Percentiles rank a stretch among this genome's conserved stretches.
Evolutionary conservation across 2,888 invertebrate genomes (phyloP).

Genomic region (Rhamnusium bicolor): DNA sequence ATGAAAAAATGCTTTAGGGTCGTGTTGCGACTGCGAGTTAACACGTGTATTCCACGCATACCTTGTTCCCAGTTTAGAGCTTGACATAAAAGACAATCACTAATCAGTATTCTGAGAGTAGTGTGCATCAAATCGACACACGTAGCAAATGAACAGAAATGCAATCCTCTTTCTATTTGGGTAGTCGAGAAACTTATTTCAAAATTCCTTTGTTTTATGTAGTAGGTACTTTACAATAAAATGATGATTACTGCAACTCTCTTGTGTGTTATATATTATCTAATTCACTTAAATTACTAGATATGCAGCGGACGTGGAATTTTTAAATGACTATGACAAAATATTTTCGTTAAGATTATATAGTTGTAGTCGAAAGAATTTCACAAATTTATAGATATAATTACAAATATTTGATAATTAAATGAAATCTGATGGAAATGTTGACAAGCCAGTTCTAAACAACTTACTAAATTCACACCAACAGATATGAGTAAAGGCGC

Average conservation of each 20-base stretch:
- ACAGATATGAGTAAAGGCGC: no score
- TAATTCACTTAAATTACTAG: no score
- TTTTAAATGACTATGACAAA: no score
- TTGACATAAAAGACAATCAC: neutral
- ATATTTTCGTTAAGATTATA: no score
- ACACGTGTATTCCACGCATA: constrained; percentile 9
- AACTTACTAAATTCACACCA: no score
- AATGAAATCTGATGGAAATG: no score
- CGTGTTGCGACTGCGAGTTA: neutral
- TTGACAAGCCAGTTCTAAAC: no score
- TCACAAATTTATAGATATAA: no score
- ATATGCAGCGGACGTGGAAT: no score
- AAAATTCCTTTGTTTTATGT: constrained; percentile 10
- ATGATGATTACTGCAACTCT: neutral
- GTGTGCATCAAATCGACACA: constrained; percentile 19
- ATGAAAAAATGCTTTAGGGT: neutral
- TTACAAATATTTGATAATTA: no score
- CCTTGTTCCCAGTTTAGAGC: neutral
- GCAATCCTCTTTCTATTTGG: constrained; percentile 18
- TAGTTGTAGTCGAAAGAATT: no score
- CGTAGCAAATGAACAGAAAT: constrained; percentile 21
- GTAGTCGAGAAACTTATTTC: constrained; percentile 19
- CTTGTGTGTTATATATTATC: neutral
- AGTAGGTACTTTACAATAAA: neutral
- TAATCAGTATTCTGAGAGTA: constrained; percentile 10